A percentile compares a stretch with the other conserved stretches of the same genome.
These are phyloP conservation scores for Lichenostomus cassidix DNA, from an alignment of 2,113 vertebrate genomes.

Conservation along the genomic window DNA sequence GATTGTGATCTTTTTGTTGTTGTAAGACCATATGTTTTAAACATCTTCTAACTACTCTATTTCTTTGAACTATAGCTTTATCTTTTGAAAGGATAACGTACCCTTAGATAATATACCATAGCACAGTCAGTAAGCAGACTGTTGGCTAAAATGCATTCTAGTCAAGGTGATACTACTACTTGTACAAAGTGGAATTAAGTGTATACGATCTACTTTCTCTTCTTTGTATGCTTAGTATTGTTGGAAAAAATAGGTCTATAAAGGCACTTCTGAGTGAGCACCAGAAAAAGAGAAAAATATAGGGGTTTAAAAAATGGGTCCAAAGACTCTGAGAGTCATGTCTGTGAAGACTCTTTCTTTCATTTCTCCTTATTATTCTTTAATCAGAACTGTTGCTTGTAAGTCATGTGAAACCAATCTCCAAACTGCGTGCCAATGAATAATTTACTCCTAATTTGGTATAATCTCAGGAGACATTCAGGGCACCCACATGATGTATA, in stretches of 20 bases:
- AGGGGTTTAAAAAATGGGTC: neutral
- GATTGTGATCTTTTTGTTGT: neutral
- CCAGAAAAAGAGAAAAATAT: neutral
- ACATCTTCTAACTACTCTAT: neutral
- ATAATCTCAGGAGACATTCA: neutral
- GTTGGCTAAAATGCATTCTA: neutral
- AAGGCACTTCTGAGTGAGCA: neutral
- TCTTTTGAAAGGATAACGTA: neutral
- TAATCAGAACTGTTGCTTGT: neutral
- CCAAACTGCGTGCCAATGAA: neutral
- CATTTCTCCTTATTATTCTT: neutral
- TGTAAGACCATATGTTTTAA: neutral
- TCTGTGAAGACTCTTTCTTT: neutral
- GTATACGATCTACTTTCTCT: neutral
- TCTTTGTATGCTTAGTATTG: neutral
- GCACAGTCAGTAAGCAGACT: neutral
- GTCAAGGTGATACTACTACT: neutral
- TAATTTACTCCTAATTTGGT: neutral
- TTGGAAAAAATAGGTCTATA: neutral
- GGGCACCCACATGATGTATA: neutral
- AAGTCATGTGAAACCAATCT: neutral
- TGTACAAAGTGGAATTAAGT: neutral
- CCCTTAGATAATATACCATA: neutral
- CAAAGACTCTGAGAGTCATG: neutral
- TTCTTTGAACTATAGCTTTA: neutral